Base-by-base conservation (phyloP, 1,140 invertebrate genomes). In the Brachionus rubens region DNA sequence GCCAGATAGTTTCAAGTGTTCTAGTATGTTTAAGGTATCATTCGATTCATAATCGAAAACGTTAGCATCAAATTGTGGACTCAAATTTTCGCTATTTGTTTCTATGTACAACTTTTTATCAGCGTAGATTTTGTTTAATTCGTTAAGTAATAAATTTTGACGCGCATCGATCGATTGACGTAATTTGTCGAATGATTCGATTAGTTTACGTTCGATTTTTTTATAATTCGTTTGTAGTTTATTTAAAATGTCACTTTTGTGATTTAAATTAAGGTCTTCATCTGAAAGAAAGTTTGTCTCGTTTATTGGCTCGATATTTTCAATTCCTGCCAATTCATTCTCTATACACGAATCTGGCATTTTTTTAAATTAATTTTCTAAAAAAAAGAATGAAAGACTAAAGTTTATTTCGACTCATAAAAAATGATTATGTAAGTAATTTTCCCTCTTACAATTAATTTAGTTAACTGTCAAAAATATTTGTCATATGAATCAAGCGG, bases 1-100 rank as follows among this genome's bases (percentile, higher is more conserved):
- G 26, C 82, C 79, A 79, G 83, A 80, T 50, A 82, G 79, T 9
- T 82, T 82, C 40, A 87, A 82, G 46, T 87, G 85, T 62, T 84
- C 81, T 21, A 87, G 77, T 59, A 86, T 83, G 19, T 59, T 59
- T 9, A 59, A 19, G 26, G 4, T 59, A 16, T 59, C 54, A 0
- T 59, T 28, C 9, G n/a, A 16, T 33, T 36, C 54, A 19, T 33
- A 59, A 33, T 59, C 54, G 36, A 59, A 33, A 12, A 3, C 14
- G 3, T 59, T 30, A 6, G 30, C 36, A 6, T 59, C 54, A n/a
- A 59, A 0, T 19, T 59, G 16, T 40, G 54, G 54, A 14, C 28
- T 78, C 76, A 85, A 82, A 19, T 79, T 81, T 47, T 86, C 82
- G 48, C 87, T 77, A 19, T 82, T 79, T 16, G 30, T 59, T 36